Evolutionary conservation across 2,113 vertebrate species (phyloP).

Genomic region (Barbus barbus): DNA sequence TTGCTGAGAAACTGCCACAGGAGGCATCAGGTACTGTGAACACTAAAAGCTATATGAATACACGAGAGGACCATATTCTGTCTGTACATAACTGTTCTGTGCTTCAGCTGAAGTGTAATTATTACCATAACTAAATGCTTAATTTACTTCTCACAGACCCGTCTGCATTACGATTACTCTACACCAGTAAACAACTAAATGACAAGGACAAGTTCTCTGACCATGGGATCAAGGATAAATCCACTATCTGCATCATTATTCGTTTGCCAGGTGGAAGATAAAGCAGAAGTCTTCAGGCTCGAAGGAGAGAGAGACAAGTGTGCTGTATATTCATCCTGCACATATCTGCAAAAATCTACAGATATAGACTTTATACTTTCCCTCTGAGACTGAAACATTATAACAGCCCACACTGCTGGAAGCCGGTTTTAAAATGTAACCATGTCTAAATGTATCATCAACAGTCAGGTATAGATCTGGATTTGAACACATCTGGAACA

Average conservation of each 20-base stretch:
- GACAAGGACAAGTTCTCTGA: slow-evolving; percentile 39
- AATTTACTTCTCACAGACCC: neutral
- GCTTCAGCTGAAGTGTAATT: no score
- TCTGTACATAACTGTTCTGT: no score
- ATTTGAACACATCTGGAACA: no score
- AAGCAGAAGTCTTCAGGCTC: neutral
- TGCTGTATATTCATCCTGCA: neutral
- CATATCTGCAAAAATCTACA: neutral
- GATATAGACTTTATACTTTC: neutral
- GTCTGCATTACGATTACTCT: slow-evolving; percentile 56
- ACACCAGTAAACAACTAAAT: slow-evolving; percentile 51
- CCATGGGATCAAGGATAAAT: slow-evolving; percentile 19
- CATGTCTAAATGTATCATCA: neutral
- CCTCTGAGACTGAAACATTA: neutral
- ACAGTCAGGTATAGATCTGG: neutral
- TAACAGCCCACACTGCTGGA: neutral
- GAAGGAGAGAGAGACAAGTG: neutral
- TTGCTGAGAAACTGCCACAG: slow-evolving; percentile 47
- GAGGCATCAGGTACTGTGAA: neutral
- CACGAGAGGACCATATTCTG: no score
- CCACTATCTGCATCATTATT: slow-evolving; percentile 3
- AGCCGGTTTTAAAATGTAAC: neutral
- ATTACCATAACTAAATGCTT: neutral
- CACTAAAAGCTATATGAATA: neutral
- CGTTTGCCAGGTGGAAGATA: slow-evolving; percentile 15